Evolutionary conservation across 2,113 vertebrate species (phyloP).

Genomic region (Orcinus orca): DNA sequence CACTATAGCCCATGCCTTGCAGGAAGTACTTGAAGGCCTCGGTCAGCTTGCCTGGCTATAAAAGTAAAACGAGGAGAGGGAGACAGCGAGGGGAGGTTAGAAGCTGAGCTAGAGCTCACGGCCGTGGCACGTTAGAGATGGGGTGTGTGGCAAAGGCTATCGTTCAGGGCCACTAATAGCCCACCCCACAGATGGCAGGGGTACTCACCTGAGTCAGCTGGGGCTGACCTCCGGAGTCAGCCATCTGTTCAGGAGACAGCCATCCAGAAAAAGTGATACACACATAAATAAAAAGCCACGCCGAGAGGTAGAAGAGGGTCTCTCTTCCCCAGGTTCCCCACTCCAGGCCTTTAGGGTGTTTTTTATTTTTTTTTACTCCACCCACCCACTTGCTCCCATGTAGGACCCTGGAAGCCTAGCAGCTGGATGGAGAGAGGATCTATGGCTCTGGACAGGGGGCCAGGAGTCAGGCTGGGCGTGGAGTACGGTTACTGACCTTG

Average conservation of each 20-base stretch:
- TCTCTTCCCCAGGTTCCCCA: background rate
- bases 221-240: constrained; percentile 92
- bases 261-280: constrained; percentile 25
- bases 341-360: background rate
- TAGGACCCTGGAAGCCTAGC: background rate
- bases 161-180: background rate
- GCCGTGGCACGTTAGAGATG: background rate
- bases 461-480: background rate
- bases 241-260: constrained; percentile 87
- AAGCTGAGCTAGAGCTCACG: background rate
- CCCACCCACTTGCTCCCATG: background rate
- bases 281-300: background rate
- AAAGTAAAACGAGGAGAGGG: background rate
- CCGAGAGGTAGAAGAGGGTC: background rate
- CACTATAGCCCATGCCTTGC: constrained; percentile 94
- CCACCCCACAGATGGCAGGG: background rate
- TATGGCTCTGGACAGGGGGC: background rate
- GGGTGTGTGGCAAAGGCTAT: background rate
- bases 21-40: constrained; percentile 95
- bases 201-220: constrained; percentile 91
- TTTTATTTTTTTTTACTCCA: background rate
- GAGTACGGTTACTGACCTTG: constrained; percentile 67
- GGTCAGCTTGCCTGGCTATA: constrained; percentile 88
- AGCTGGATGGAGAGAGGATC: background rate
- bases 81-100: background rate